A percentile compares a stretch with the other conserved stretches of the same genome.
These are phyloP conservation scores for Anisognathus igniventris DNA, from an alignment of 2,797 vertebrate species.

Conservation along the genomic window DNA sequence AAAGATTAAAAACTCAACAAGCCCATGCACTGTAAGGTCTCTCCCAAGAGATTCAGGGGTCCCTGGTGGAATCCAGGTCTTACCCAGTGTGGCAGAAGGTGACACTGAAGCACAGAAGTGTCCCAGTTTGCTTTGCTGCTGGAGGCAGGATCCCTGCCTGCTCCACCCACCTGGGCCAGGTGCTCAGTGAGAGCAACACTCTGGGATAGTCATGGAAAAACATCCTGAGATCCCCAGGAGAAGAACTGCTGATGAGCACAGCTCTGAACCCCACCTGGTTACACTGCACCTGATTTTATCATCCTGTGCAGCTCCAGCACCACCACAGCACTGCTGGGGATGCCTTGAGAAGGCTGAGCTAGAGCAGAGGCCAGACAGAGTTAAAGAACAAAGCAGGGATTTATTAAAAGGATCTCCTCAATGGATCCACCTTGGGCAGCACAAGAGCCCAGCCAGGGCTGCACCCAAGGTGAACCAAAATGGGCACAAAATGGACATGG, in stretches of 20 bases:
- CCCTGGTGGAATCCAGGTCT: not conserved
- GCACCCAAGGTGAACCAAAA: no score
- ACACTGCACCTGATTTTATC: not conserved
- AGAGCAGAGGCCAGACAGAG: not conserved
- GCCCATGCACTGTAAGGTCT: not conserved
- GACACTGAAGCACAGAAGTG: not conserved
- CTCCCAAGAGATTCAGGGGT: not conserved
- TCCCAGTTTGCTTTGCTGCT: not conserved
- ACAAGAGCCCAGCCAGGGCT: no score
- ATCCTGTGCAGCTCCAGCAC: not conserved
- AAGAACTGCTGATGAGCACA: accelerated
- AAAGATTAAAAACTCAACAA: not conserved
- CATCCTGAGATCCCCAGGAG: not conserved
- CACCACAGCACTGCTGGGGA: not conserved
- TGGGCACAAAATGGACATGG: no score
- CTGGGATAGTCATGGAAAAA: accelerated
- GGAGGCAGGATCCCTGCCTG: not conserved
- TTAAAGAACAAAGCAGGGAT: not conserved
- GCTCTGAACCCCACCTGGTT: not conserved
- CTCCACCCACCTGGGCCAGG: not conserved
- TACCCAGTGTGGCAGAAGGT: not conserved
- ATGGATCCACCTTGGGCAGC: no score
- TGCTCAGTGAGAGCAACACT: accelerated
- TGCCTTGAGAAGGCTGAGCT: not conserved
- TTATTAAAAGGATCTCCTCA: not conserved